These are phyloP conservation scores for Drosophila nr. perissopoda DNA, from an alignment of 2,888 invertebrate genomes.

Conservation along the genomic window DNA sequence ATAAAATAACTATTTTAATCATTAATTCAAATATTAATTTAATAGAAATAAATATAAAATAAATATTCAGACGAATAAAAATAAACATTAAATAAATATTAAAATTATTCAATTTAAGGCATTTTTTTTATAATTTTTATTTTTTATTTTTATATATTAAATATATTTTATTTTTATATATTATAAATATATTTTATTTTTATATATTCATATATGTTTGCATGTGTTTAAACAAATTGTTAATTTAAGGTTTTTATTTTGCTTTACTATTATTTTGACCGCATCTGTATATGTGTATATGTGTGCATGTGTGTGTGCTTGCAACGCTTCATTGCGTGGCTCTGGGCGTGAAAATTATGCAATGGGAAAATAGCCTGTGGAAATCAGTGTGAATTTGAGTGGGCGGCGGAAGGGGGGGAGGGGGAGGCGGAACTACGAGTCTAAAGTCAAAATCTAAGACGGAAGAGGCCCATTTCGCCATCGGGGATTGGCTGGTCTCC, in stretches of 20 bases:
- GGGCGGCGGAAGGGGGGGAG: not conserved
- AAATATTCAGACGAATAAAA: not conserved
- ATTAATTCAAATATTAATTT: not conserved
- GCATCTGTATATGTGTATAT: conserved; percentile 4
- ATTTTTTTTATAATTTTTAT: too few relatives aligned
- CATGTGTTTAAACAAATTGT: too few relatives aligned
- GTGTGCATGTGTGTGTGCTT: conserved; percentile 14
- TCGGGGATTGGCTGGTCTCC: conserved; percentile 7
- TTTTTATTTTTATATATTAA: too few relatives aligned
- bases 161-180: too few relatives aligned
- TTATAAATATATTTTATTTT: too few relatives aligned
- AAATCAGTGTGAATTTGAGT: conserved; percentile 13
- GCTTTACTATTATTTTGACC: not conserved
- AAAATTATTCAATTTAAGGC: too few relatives aligned
- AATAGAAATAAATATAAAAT: not conserved
- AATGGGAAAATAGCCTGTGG: conserved; percentile 36
- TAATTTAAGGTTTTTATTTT: too few relatives aligned
- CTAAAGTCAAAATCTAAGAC: conserved; percentile 64
- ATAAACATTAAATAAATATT: too few relatives aligned
- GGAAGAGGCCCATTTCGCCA: conserved; percentile 64
- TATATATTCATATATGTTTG: too few relatives aligned
- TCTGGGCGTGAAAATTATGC: conserved; percentile 48
- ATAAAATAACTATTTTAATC: too few relatives aligned
- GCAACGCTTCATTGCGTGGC: conserved; percentile 48
- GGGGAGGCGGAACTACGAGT: not conserved